Base-by-base conservation (phyloP, 1,140 invertebrate genomes). In the Sipha flava region DNA sequence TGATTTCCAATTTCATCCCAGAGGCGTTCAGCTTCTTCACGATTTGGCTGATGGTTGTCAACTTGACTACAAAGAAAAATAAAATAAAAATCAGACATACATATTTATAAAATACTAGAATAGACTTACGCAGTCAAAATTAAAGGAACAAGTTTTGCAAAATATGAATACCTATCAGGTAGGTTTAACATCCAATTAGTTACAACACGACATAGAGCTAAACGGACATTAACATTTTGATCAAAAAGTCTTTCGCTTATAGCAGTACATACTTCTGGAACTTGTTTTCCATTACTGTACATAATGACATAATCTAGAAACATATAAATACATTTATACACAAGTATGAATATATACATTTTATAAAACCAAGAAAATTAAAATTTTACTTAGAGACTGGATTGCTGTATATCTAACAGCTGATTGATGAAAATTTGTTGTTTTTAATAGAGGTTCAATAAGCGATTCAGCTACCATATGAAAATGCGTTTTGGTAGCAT, bases 371-470 rank as follows among this genome's bases (percentile, higher is more conserved):
- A 40, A 59, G 4, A 34, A 64, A 64, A 3, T 0, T 66, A 2
- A 43, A 7, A 7, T 29, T 29, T 57, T 86, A 88, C 91, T 91
- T 77, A 96, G 89, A 45, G 92, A 90, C 84, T 89, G 88, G 31
- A 96, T 86, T 26, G 92, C 90, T 47, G 90, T 87, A 6, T 91
- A 88, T 81, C 95, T 86, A 54, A 95, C 90, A 86, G 89, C 91
- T 64, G 90, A 93, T 85, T 95, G 93, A 83, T 95, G 93, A 85
- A 96, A 94, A 62, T 88, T 86, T 81, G 95, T 89, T 84, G 91
- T 90, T 31, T 85, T 85, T 21, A 94, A 83, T 0, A 95, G 85
- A 14, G 94, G 92, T 82, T 91, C 90, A 0, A 94, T 88, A 72
- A 95, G 87, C 52, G 85, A 87, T 82, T 93, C 92, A 0, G 91